Evolutionary conservation across 1,140 invertebrate genomes (phyloP).

Genomic region (Drosophila mayri): DNA sequence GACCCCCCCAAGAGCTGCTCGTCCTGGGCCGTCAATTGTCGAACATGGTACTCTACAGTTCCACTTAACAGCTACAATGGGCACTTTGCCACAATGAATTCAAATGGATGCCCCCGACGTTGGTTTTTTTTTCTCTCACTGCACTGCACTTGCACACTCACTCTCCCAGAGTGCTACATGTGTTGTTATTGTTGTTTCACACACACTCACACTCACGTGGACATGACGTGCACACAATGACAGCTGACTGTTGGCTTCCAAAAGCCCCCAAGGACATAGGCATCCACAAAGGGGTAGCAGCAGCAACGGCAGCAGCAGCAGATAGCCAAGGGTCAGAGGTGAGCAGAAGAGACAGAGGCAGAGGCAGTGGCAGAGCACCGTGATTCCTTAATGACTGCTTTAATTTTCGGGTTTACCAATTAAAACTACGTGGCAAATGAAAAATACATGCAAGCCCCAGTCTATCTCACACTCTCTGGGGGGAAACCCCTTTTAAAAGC

Average conservation of each 20-base stretch:
- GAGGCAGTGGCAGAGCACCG: slow-evolving; percentile 41
- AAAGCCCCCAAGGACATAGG: slow-evolving; percentile 72
- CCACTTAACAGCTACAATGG: slow-evolving; percentile 84
- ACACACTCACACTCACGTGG: slow-evolving; percentile 62
- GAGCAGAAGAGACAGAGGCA: background rate
- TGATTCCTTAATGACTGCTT: slow-evolving; percentile 84
- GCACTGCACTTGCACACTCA: slow-evolving; percentile 15
- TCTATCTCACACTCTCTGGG: slow-evolving; percentile 3
- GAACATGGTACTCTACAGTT: slow-evolving; percentile 84
- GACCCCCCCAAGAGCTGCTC: slow-evolving; percentile 29
- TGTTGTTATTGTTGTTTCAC: slow-evolving; percentile 64
- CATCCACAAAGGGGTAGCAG: slow-evolving; percentile 64
- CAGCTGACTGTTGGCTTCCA: slow-evolving; percentile 82
- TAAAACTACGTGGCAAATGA: slow-evolving; percentile 82
- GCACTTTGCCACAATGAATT: slow-evolving; percentile 84
- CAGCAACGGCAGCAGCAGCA: background rate
- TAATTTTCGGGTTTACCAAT: slow-evolving; percentile 81
- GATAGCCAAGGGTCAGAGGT: slow-evolving; percentile 23
- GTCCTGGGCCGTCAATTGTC: slow-evolving; percentile 82
- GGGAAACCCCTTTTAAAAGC: background rate
- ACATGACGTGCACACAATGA: slow-evolving; percentile 81
- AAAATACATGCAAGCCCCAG: slow-evolving; percentile 63
- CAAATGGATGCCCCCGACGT: slow-evolving; percentile 80
- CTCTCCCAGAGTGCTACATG: slow-evolving; percentile 37
- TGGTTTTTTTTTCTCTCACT: slow-evolving; percentile 44